Evolutionary conservation across 2,113 vertebrate genomes (phyloP).

Genomic region (Epinephelus moara): DNA sequence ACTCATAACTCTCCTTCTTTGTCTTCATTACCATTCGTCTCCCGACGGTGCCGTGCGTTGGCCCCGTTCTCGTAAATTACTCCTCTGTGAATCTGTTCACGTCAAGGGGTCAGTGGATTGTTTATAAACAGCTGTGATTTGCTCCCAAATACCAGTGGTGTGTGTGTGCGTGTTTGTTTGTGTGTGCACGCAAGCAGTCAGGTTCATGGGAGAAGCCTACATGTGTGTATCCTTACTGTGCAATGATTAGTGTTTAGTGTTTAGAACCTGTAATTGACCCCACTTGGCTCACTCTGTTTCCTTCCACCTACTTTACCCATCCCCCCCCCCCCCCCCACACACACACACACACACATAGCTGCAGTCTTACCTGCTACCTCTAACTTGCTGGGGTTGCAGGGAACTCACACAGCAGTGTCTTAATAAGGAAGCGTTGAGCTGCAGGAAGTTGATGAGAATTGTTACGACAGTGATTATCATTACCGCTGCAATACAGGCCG

Average conservation of each 20-base stretch:
- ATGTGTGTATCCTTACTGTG: constrained; percentile 28
- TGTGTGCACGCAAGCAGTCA: neutral
- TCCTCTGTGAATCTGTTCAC: constrained; percentile 67
- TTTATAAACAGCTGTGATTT: constrained; percentile 71
- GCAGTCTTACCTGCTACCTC: constrained; percentile 26
- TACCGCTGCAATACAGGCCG: constrained; percentile 41
- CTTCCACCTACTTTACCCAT: constrained; percentile 35
- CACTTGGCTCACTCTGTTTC: constrained; percentile 30
- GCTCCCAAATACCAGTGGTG: constrained; percentile 4
- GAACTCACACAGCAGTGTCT: constrained; percentile 25
- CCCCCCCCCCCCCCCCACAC: neutral
- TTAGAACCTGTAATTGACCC: constrained; percentile 60
- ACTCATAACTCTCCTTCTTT: constrained; percentile 72
- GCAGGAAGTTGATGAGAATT: constrained; percentile 70
- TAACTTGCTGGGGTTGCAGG: constrained; percentile 42
- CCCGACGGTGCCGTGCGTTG: constrained; percentile 20
- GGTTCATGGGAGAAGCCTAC: neutral
- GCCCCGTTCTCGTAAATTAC: constrained; percentile 66
- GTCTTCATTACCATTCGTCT: constrained; percentile 78
- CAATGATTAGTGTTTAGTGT: constrained; percentile 56
- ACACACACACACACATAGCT: constrained; percentile 1
- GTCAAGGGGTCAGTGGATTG: constrained; percentile 62
- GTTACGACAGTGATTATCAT: constrained; percentile 66
- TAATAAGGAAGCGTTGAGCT: constrained; percentile 47
- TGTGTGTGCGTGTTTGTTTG: neutral